Percentiles rank a stretch among this genome's conserved stretches.
Conservation (phyloP, 2,888 invertebrate genomes). For the Cataglyphis rosenhaueri region DNA sequence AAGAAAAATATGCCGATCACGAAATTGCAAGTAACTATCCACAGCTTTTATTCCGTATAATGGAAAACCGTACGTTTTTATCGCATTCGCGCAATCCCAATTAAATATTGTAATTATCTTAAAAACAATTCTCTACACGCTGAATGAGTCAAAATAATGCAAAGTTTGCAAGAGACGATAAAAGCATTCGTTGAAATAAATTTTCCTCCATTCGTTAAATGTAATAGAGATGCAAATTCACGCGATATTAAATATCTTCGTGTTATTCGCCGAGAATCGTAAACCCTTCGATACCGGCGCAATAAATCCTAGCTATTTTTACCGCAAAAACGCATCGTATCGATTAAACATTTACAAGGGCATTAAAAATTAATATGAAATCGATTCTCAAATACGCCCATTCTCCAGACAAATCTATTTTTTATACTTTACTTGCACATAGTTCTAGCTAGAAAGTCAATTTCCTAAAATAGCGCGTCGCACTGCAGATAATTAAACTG, state of each 20-base stretch:
- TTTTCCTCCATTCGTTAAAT: not conserved
- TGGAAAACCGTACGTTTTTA: not conserved
- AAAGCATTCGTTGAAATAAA: not conserved
- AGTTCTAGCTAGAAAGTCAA: not conserved
- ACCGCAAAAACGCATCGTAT: not conserved
- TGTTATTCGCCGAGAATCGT: not conserved
- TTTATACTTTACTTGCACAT: constrained; percentile 3
- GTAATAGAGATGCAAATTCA: constrained; percentile 7
- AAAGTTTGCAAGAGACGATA: not conserved
- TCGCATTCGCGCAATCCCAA: not conserved
- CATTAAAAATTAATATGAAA: constrained; percentile 3
- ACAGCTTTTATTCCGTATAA: constrained; percentile 16
- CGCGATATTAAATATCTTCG: not conserved
- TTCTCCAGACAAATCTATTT: not conserved
- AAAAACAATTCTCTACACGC: not conserved
- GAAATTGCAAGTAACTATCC: constrained; percentile 14
- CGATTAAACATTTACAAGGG: constrained; percentile 21
- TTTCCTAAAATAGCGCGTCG: constrained; percentile 30
- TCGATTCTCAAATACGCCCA: not conserved
- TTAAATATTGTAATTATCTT: constrained; percentile 16
- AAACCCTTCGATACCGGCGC: not conserved
- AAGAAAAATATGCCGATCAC: constrained; percentile 6
- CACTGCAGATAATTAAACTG: constrained; percentile 46
- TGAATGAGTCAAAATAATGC: not conserved
- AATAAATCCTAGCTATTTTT: constrained; percentile 1